A percentile compares a stretch with the other conserved stretches of the same genome.
Conservation (phyloP, 1,140 invertebrate genomes). For the Chironomus tepperi region DNA sequence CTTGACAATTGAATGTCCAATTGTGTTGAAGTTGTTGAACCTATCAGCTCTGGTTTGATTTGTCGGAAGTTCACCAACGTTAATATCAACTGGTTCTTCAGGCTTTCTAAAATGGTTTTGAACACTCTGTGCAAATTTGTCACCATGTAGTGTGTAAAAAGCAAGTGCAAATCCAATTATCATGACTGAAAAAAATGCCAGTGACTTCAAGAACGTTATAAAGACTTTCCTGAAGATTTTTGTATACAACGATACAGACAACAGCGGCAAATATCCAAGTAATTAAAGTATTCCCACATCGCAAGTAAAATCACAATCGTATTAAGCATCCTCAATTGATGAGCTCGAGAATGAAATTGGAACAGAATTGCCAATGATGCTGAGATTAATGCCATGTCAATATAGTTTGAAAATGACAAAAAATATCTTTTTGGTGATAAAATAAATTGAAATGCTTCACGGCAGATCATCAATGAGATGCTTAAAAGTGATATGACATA, state of each 20-base stretch:
- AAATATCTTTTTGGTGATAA: neutral
- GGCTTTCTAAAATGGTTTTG: too few species aligned
- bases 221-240: slow-evolving; percentile 70
- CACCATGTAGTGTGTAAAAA: slow-evolving; percentile 62
- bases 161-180: slow-evolving; percentile 71
- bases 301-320: slow-evolving; percentile 58
- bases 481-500: neutral
- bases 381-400: neutral
- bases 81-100: slow-evolving; percentile 41
- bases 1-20: slow-evolving; percentile 60
- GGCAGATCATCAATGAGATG: neutral
- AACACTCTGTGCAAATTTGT: slow-evolving; percentile 31
- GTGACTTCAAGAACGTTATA: slow-evolving; percentile 66
- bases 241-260: slow-evolving; percentile 59
- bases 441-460: neutral
- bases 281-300: slow-evolving; percentile 64
- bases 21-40: slow-evolving; percentile 52
- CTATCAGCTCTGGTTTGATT: slow-evolving; percentile 24
- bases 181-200: slow-evolving; percentile 67
- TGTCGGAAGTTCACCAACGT: too few species aligned
- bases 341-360: slow-evolving; percentile 30
- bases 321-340: slow-evolving; percentile 43
- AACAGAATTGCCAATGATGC: neutral
- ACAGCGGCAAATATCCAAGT: slow-evolving; percentile 61
- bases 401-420: neutral